phyloP scores from a whole-genome alignment of 37 sponge, comb jelly and placozoan genomes.

The Sycon ciliatum region DNA sequence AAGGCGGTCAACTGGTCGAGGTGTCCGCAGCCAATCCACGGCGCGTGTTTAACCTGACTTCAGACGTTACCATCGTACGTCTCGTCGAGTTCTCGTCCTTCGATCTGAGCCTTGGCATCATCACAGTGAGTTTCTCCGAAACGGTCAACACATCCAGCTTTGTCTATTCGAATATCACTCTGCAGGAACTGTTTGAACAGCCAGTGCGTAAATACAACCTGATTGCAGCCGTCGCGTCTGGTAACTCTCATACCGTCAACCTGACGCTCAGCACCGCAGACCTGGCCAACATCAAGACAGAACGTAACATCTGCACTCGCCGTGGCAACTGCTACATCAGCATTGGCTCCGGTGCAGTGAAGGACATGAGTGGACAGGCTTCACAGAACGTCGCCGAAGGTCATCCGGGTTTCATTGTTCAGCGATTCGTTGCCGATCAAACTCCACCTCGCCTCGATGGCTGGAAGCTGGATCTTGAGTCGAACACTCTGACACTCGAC shows the following conservation, averaged over 20 bases:
- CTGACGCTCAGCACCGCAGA: slow-evolving; percentile 49
- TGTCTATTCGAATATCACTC: slow-evolving; percentile 43
- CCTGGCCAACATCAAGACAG: slow-evolving; percentile 41
- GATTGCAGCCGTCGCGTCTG: not conserved
- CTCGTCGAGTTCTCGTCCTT: slow-evolving; percentile 61
- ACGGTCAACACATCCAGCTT: slow-evolving; percentile 50
- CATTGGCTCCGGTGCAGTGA: slow-evolving; percentile 31
- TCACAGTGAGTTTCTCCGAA: slow-evolving; percentile 60
- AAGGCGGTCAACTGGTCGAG: no score
- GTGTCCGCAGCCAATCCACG: no score
- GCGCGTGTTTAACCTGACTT: no score
- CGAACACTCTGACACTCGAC: slow-evolving; percentile 44
- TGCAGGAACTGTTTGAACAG: slow-evolving; percentile 62
- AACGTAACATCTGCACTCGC: slow-evolving; percentile 40
- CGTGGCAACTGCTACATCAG: slow-evolving; percentile 65
- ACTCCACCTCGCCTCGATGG: slow-evolving; percentile 33
- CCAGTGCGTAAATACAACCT: slow-evolving; percentile 45
- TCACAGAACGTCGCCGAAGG: slow-evolving; percentile 41
- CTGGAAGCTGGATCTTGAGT: slow-evolving; percentile 56
- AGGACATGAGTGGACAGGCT: slow-evolving; percentile 39
- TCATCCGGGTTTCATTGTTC: slow-evolving; percentile 60
- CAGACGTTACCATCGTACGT: no score
- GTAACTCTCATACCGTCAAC: slow-evolving; percentile 21
- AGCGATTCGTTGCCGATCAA: slow-evolving; percentile 40
- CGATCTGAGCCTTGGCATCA: slow-evolving; percentile 47